phyloP scores from a whole-genome alignment of 2,113 vertebrate genomes.

The Tricholaema leucomelas region DNA sequence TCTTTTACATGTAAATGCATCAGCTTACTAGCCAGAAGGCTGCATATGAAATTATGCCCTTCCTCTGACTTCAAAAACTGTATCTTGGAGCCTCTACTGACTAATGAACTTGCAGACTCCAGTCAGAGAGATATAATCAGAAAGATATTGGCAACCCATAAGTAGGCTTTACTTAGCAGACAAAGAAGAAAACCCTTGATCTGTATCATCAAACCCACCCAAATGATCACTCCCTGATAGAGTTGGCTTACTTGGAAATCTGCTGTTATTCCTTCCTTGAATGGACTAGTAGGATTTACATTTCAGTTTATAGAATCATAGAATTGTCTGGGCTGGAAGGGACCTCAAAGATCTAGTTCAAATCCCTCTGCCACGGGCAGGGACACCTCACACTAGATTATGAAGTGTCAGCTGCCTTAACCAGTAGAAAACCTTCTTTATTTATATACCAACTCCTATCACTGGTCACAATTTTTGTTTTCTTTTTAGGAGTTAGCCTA shows the following conservation, averaged over 20 bases:
- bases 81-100: background rate
- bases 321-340: too few relatives aligned
- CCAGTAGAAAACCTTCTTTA: background rate
- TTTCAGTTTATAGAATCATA: background rate
- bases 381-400: background rate
- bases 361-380: too few relatives aligned
- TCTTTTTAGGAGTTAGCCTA: background rate
- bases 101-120: background rate
- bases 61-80: background rate
- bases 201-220: background rate
- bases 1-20: background rate
- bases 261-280: background rate
- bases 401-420: background rate
- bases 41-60: background rate
- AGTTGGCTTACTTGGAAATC: background rate
- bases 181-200: background rate
- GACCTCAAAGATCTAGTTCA: too few relatives aligned
- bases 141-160: background rate
- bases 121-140: background rate
- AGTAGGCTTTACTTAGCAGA: background rate
- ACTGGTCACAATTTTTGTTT: background rate
- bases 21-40: background rate
- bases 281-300: background rate
- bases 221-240: background rate
- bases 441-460: background rate